Percentiles rank a stretch among this genome's conserved stretches.
Evolutionary conservation across 2,888 invertebrate genomes (phyloP).

Genomic region (Yponomeuta evonymella): DNA sequence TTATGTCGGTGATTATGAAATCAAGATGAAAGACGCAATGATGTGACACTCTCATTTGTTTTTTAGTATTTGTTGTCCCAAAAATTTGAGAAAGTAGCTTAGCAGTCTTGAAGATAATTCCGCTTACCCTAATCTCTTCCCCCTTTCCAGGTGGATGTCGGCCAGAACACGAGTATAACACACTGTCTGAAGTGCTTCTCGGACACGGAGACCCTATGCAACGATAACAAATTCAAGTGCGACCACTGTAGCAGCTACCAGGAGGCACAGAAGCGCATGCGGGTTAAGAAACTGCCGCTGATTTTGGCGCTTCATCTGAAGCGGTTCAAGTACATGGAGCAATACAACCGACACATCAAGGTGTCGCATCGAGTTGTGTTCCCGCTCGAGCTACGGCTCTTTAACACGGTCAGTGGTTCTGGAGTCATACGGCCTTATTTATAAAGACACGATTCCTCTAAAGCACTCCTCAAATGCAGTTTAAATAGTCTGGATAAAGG

Average conservation of each 20-base stretch:
- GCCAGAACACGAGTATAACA: conserved; percentile 99
- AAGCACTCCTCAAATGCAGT: neutral
- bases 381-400: conserved; percentile 96
- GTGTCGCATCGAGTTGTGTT: conserved; percentile 99
- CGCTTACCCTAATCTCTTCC: too few species aligned
- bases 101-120: too few species aligned
- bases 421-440: neutral
- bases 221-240: conserved; percentile 99
- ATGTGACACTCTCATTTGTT: too few species aligned
- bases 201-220: conserved; percentile 98
- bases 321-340: conserved; percentile 98
- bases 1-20: too few species aligned
- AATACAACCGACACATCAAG: conserved; percentile 98
- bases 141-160: conserved; percentile 92
- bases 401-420: conserved; percentile 90
- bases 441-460: too few species aligned
- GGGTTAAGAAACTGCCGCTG: conserved; percentile 98
- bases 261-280: conserved; percentile 98
- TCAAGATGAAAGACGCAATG: too few species aligned
- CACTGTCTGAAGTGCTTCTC: conserved; percentile 98
- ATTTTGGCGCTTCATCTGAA: conserved; percentile 98
- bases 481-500: too few species aligned
- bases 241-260: conserved; percentile 99
- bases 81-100: too few species aligned
- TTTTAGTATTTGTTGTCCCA: too few species aligned